These are phyloP conservation scores for Pharmacophagus antenor DNA, from an alignment of 2,888 invertebrate species.

Conservation along the genomic window DNA sequence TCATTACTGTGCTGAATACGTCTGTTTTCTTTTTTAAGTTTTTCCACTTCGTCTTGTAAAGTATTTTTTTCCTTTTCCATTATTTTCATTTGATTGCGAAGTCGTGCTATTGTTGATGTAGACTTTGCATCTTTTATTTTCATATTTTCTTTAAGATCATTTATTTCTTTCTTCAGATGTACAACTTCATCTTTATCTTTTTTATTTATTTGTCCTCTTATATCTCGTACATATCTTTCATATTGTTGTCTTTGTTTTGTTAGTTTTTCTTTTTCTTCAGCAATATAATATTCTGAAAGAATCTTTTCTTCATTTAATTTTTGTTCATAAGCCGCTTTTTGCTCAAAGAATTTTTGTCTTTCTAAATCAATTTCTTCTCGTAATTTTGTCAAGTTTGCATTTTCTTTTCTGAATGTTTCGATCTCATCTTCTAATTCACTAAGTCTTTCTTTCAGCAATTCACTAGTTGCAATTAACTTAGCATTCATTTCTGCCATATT, in stretches of 20 bases:
- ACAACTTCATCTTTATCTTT: conserved; percentile 86
- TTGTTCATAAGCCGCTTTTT: conserved; percentile 80
- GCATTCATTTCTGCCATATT: conserved; percentile 71
- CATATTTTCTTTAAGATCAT: conserved; percentile 83
- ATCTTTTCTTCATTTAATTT: conserved; percentile 84
- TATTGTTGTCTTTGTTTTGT: conserved; percentile 83
- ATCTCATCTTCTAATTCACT: conserved; percentile 84
- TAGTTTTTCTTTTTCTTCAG: conserved; percentile 85
- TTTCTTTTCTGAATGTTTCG: conserved; percentile 76
- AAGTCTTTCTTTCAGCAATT: conserved; percentile 82
- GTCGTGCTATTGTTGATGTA: conserved; percentile 85
- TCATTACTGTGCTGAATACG: conserved; percentile 82
- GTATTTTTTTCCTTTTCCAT: conserved; percentile 86
- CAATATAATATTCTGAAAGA: conserved; percentile 83
- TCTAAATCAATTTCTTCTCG: conserved; percentile 83
- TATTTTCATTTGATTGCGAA: conserved; percentile 87
- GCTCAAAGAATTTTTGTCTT: conserved; percentile 82
- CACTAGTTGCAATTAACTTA: conserved; percentile 78
- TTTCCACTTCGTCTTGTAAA: conserved; percentile 84
- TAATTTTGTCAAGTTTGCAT: conserved; percentile 72
- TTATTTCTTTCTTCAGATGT: conserved; percentile 83
- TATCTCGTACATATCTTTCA: conserved; percentile 85
- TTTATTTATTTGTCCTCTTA: conserved; percentile 83
- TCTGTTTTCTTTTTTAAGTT: conserved; percentile 84
- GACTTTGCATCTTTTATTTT: conserved; percentile 87